phyloP scores from a whole-genome alignment of 2,797 vertebrate genomes.

The Peromyscus attwateri region DNA sequence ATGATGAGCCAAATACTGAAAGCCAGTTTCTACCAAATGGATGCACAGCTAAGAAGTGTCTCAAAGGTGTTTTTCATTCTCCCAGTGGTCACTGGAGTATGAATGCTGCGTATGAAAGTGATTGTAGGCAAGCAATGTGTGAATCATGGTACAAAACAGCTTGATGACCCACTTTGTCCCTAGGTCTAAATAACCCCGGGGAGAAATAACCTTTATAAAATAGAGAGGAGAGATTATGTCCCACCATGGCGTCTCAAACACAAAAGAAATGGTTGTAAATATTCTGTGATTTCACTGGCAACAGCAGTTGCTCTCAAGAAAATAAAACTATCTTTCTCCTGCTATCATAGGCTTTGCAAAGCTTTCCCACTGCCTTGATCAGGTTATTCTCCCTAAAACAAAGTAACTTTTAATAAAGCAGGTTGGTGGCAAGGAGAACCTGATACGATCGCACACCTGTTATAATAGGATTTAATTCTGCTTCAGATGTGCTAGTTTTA shows the following conservation, averaged over 20 bases:
- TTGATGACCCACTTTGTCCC: constrained; percentile 62
- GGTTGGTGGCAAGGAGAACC: constrained; percentile 84
- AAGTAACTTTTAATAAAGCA: constrained; percentile 90
- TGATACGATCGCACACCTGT: constrained; percentile 88
- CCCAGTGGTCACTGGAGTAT: constrained; percentile 10
- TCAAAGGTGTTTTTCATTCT: constrained; percentile 11
- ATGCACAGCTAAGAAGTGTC: constrained; percentile 30
- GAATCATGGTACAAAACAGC: constrained; percentile 55
- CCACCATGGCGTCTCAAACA: constrained; percentile 68
- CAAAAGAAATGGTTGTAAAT: constrained; percentile 75
- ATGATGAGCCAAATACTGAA: constrained; percentile 42
- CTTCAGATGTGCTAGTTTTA: constrained; percentile 92
- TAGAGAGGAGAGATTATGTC: constrained; percentile 62
- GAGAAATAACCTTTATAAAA: constrained; percentile 78
- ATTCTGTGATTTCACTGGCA: constrained; percentile 73
- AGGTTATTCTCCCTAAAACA: constrained; percentile 87
- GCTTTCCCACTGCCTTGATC: constrained; percentile 84
- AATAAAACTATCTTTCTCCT: constrained; percentile 68
- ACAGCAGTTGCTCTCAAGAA: constrained; percentile 67
- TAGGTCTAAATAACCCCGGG: constrained; percentile 66
- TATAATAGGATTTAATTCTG: constrained; percentile 92
- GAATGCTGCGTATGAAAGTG: constrained; percentile 49
- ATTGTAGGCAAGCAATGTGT: constrained; percentile 37
- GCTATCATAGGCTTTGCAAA: constrained; percentile 77
- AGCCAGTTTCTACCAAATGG: constrained; percentile 38